Base-by-base conservation (phyloP, 2,888 invertebrate species). In the Hedychridium roseum region DNA sequence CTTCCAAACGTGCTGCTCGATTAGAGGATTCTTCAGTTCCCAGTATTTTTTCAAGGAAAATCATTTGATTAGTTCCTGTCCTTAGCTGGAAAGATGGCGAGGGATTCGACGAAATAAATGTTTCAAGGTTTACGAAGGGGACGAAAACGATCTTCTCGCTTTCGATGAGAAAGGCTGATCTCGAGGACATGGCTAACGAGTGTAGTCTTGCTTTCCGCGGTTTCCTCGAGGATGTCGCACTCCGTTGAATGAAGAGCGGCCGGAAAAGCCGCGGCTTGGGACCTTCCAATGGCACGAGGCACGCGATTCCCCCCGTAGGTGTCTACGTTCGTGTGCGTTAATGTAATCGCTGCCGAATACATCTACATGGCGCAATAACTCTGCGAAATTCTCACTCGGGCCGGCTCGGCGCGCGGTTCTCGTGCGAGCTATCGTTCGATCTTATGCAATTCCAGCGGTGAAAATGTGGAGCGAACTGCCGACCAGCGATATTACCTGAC, bases 341-440 rank as follows among this genome's bases (percentile, higher is more conserved):
- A n/a, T n/a, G n/a, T n/a, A n/a, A n/a, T n/a, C n/a, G n/a, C n/a
- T n/a, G n/a, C n/a, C n/a, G n/a, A n/a, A n/a, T n/a, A n/a, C n/a
- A n/a, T n/a, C n/a, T 26, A 31, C 35, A 45, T 30, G 34, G 52
- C 37, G 61, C 64, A 60, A 64, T 62, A 68, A 66, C 60, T 64
- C 52, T 47, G 53, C 60, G 56, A 66, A 69, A 69, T 68, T 69
- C 62, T 50, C 60, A 44, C 53, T 47, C 42, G 14, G 30, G 3
- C 17, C 17, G 43, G 17, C 7, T 16, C 38, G 32, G 14, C 37
- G 21, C 27, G 38, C 48, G 30, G 28, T 39, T 68, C 63, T 69
- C 72, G 71, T 70, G 71, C 63, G 50, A 54, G 58, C 60, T 75
- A 73, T 73, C 73, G 69, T 60, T 71, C 69, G 62, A 74, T 73